These are phyloP conservation scores for Monochamus alternatus DNA, from an alignment of 2,888 invertebrate species.

Conservation along the genomic window DNA sequence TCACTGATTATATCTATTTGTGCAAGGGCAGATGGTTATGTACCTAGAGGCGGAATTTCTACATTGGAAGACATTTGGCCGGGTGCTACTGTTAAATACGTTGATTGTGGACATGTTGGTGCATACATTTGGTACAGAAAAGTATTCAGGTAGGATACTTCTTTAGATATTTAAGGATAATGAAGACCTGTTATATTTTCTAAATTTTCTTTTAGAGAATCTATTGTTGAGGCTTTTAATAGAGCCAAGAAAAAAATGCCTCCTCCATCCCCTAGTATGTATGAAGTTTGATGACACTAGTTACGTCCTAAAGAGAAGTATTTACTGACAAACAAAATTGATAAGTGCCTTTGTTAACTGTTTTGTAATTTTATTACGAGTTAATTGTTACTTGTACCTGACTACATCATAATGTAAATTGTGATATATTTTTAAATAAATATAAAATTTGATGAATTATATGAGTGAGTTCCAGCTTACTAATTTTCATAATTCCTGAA, in stretches of 20 bases:
- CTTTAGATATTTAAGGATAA: background rate
- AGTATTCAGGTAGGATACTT: conserved; percentile 82
- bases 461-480: no score
- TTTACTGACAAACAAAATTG: conserved; percentile 23
- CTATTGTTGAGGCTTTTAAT: conserved; percentile 85
- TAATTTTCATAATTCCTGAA: no score
- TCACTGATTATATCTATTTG: conserved; percentile 92
- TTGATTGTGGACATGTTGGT: conserved; percentile 92
- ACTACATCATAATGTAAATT: conserved; percentile 13
- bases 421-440: conserved; percentile 42
- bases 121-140: conserved; percentile 91
- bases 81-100: conserved; percentile 88
- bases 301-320: conserved; percentile 8
- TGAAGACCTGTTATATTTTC: conserved; percentile 2
- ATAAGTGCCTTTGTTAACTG: conserved; percentile 8
- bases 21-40: conserved; percentile 92
- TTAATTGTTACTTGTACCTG: conserved; percentile 37
- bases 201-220: conserved; percentile 74
- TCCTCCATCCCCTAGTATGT: conserved; percentile 55
- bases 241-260: conserved; percentile 74
- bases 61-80: conserved; percentile 94
- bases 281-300: conserved; percentile 48
- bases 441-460: no score
- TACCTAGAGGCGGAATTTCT: conserved; percentile 88
- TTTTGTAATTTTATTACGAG: conserved; percentile 15